A percentile compares a stretch with the other conserved stretches of the same genome.
phyloP scores from a whole-genome alignment of 2,888 invertebrate species.

The Euzophera pinguis region DNA sequence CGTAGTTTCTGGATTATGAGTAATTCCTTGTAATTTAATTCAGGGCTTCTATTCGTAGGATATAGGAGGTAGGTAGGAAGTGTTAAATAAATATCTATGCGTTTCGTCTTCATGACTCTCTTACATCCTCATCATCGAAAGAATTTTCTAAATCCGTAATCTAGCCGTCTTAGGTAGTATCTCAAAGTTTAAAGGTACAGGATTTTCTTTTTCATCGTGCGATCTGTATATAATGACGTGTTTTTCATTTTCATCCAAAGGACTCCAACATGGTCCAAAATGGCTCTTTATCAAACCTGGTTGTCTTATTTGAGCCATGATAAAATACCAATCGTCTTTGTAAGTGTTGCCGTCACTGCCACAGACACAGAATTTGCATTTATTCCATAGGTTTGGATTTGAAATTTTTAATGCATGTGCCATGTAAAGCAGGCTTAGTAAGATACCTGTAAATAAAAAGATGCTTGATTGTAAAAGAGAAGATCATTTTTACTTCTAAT shows the following conservation, averaged over 20 bases:
- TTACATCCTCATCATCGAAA: too few relatives aligned
- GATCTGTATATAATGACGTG: not conserved
- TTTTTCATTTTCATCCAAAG: not conserved
- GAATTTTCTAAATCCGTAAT: too few relatives aligned
- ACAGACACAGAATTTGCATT: not conserved
- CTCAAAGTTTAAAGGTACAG: not conserved
- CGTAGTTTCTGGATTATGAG: too few relatives aligned
- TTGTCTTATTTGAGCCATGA: not conserved
- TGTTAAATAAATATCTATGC: too few relatives aligned
- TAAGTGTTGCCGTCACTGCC: not conserved
- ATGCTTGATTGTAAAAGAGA: too few relatives aligned
- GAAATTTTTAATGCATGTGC: not conserved
- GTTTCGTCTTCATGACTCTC: too few relatives aligned
- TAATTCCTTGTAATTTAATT: too few relatives aligned
- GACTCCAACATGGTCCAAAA: not conserved
- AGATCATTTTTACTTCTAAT: too few relatives aligned
- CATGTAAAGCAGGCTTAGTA: not conserved
- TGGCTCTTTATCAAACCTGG: not conserved
- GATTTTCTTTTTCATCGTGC: not conserved
- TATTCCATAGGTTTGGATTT: not conserved
- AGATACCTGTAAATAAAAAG: too few relatives aligned
- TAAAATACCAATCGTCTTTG: not conserved
- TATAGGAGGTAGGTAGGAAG: too few relatives aligned
- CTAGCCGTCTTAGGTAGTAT: too few relatives aligned
- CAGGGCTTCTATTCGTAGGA: too few relatives aligned